Evolutionary conservation across 2,888 invertebrate genomes (phyloP).

Genomic region (Amorpha juglandis): DNA sequence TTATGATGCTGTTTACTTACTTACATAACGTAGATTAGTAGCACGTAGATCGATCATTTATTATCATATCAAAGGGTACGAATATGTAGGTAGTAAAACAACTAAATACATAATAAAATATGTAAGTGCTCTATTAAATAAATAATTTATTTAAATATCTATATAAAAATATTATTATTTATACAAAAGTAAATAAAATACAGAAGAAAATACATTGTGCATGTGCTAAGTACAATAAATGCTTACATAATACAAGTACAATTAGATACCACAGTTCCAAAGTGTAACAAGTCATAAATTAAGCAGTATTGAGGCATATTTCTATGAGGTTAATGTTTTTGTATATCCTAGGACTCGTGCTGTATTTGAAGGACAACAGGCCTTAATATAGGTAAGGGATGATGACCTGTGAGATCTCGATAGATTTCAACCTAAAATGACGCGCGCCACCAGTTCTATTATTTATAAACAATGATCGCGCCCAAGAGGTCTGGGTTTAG

Average conservation of each 20-base stretch:
- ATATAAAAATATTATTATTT: not conserved
- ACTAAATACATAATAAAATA: constrained; percentile 2
- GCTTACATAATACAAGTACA: not conserved
- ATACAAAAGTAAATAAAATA: not conserved
- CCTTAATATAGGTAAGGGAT: too few species aligned
- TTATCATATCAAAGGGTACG: not conserved
- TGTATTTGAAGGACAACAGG: too few species aligned
- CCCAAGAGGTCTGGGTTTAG: too few species aligned
- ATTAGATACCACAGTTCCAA: not conserved
- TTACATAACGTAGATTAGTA: not conserved
- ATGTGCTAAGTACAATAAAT: not conserved
- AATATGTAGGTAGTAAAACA: not conserved
- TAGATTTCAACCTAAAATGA: too few species aligned
- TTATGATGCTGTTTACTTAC: too few species aligned
- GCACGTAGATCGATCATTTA: not conserved
- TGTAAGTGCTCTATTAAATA: not conserved
- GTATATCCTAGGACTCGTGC: not conserved
- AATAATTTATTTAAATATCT: not conserved
- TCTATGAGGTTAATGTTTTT: not conserved
- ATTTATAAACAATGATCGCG: too few species aligned
- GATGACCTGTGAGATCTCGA: too few species aligned
- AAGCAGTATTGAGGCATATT: not conserved
- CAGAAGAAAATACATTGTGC: not conserved
- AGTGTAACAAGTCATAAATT: not conserved
- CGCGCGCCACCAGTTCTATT: too few species aligned